Conservation (phyloP, 2,797 vertebrate species). For the Tragopan temminckii region DNA sequence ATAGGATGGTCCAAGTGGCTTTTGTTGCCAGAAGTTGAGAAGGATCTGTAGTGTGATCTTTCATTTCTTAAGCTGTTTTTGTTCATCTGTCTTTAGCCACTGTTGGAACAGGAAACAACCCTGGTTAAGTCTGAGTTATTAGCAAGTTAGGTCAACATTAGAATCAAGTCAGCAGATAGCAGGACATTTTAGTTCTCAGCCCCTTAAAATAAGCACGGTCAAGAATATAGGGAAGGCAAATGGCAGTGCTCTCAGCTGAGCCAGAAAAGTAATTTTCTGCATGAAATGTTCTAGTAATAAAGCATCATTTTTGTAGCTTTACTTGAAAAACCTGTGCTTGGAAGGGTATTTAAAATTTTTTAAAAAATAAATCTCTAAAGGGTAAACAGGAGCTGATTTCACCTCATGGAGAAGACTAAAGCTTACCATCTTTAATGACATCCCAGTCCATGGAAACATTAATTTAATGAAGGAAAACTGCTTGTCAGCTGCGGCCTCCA, state of each 20-base stretch:
- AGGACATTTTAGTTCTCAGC: background rate
- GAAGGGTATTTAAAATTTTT: background rate
- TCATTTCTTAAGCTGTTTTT: background rate
- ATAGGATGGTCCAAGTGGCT: accelerated
- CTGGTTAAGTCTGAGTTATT: background rate
- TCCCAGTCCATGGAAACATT: background rate
- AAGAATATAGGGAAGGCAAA: background rate
- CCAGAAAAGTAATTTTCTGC: constrained; percentile 5
- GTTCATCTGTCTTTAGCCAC: background rate
- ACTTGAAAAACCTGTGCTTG: background rate
- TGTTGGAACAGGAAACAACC: background rate
- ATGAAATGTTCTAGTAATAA: background rate
- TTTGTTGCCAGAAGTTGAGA: background rate
- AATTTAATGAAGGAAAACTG: background rate
- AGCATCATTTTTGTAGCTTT: background rate
- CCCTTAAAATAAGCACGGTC: background rate
- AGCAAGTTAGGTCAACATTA: background rate
- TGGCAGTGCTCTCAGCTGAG: background rate
- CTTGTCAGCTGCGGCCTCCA: background rate
- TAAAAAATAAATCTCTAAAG: background rate
- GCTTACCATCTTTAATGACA: background rate
- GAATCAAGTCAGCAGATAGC: background rate
- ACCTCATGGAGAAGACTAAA: background rate
- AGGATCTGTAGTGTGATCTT: background rate
- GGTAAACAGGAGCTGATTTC: background rate